Evolutionary conservation across 1,140 invertebrate species (phyloP).

Genomic region (Drosophila subobscura): DNA sequence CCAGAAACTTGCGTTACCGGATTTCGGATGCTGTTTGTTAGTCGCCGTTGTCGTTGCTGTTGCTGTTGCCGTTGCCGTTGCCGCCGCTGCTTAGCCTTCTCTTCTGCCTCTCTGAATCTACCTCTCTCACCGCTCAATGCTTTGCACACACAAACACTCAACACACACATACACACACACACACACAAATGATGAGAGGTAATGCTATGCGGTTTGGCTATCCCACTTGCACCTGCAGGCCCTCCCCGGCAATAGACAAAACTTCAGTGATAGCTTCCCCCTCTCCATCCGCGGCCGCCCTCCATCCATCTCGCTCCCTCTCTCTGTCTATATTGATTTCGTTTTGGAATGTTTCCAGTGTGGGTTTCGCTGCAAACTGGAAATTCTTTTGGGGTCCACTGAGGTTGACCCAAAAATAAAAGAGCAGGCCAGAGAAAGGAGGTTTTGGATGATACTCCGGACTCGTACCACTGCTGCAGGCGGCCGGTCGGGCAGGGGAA

Average conservation of each 20-base stretch:
- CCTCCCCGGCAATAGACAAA: slow-evolving; percentile 26
- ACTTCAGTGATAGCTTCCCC: slow-evolving; percentile 29
- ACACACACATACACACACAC: too few species aligned
- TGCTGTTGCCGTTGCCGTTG: too few species aligned
- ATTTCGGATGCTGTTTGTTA: slow-evolving; percentile 71
- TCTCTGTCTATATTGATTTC: slow-evolving; percentile 63
- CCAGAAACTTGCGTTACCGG: slow-evolving; percentile 79
- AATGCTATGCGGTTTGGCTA: neutral
- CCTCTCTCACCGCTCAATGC: neutral
- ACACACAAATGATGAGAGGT: too few species aligned
- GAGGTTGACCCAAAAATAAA: slow-evolving; percentile 69
- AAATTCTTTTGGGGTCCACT: slow-evolving; percentile 65
- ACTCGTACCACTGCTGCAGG: slow-evolving; percentile 5
- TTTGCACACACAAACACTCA: neutral
- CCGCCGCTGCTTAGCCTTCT: slow-evolving; percentile 9
- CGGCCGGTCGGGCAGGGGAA: slow-evolving; percentile 5
- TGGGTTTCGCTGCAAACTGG: slow-evolving; percentile 57
- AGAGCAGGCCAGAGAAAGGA: slow-evolving; percentile 19
- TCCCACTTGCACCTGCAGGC: slow-evolving; percentile 20
- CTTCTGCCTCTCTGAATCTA: neutral
- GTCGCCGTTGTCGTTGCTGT: slow-evolving; percentile 13
- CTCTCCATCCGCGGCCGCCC: slow-evolving; percentile 12
- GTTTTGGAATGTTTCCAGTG: slow-evolving; percentile 43
- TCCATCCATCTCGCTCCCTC: slow-evolving; percentile 2
- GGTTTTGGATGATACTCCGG: neutral